These are phyloP conservation scores for Prionace glauca DNA, from an alignment of 2,797 vertebrate species.

Conservation along the genomic window DNA sequence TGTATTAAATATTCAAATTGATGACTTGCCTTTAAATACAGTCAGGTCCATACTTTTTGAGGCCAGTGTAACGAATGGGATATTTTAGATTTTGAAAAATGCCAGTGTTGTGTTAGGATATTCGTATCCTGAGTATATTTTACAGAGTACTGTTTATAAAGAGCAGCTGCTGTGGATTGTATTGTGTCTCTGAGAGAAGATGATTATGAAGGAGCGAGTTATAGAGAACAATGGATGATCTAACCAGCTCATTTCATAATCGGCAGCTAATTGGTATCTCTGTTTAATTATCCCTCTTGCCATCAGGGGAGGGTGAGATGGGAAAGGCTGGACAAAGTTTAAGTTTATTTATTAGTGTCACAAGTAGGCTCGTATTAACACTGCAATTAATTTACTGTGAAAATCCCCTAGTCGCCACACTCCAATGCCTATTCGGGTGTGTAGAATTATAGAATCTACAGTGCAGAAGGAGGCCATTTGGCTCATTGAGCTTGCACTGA, in stretches of 20 bases:
- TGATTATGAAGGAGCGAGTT: slow-evolving; percentile 19
- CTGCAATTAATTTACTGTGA: too few relatives aligned
- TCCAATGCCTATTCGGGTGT: too few relatives aligned
- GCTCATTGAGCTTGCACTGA: too few relatives aligned
- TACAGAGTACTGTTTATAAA: slow-evolving; percentile 29
- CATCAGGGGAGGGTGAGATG: slow-evolving; percentile 54
- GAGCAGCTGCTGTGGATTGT: neutral
- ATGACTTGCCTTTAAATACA: slow-evolving; percentile 7
- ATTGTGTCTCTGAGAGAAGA: slow-evolving; percentile 1
- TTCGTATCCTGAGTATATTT: neutral
- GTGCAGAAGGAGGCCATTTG: too few relatives aligned
- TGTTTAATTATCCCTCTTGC: slow-evolving; percentile 77
- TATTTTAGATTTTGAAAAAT: neutral
- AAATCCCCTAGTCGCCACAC: too few relatives aligned
- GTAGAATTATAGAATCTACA: too few relatives aligned
- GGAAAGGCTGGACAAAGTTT: slow-evolving; percentile 21
- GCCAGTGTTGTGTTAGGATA: neutral
- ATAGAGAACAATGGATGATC: slow-evolving; percentile 14
- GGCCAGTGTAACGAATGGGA: neutral
- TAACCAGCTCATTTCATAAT: slow-evolving; percentile 52
- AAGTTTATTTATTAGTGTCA: too few relatives aligned
- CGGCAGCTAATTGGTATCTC: slow-evolving; percentile 76
- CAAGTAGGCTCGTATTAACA: too few relatives aligned
- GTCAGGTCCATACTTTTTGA: neutral
- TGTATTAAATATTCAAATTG: slow-evolving; percentile 13